Conservation (phyloP, 2,888 invertebrate genomes). For the Drosophila cyrtoloma region DNA sequence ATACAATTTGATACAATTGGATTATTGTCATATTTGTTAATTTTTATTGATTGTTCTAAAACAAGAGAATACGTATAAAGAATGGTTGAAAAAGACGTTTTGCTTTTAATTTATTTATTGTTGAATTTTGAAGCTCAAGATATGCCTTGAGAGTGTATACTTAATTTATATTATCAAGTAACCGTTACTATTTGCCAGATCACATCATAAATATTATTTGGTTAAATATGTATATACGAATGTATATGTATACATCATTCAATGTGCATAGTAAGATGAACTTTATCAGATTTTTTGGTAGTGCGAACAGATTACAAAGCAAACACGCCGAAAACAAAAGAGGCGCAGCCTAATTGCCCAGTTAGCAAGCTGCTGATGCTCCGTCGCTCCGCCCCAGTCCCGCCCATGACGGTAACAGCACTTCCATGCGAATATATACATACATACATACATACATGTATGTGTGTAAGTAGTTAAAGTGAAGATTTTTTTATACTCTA, state of each 20-base stretch:
- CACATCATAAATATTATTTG: background rate
- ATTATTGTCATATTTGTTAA: background rate
- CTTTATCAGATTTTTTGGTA: slow-evolving; percentile 47
- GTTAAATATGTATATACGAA: background rate
- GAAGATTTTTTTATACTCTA: slow-evolving; percentile 53
- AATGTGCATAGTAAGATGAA: slow-evolving; percentile 31
- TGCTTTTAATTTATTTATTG: background rate
- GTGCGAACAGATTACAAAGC: slow-evolving; percentile 73
- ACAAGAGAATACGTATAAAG: background rate
- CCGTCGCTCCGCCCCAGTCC: slow-evolving; percentile 37
- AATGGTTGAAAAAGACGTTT: background rate
- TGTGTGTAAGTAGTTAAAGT: slow-evolving; percentile 75
- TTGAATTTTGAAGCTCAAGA: background rate
- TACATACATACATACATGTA: slow-evolving; percentile 32
- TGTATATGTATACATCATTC: background rate
- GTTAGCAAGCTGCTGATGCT: slow-evolving; percentile 65
- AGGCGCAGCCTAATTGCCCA: slow-evolving; percentile 75
- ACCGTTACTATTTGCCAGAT: background rate
- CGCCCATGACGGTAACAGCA: slow-evolving; percentile 37
- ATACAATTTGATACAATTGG: background rate
- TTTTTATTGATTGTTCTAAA: background rate
- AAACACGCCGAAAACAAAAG: slow-evolving; percentile 53
- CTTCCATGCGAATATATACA: slow-evolving; percentile 38
- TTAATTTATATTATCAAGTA: background rate
- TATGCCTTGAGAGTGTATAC: too few relatives aligned